A percentile compares a stretch with the other conserved stretches of the same genome.
Evolutionary conservation across 35 echinoderm and acorn worm species (phyloP).

Genomic region (Apostichopus californicus): DNA sequence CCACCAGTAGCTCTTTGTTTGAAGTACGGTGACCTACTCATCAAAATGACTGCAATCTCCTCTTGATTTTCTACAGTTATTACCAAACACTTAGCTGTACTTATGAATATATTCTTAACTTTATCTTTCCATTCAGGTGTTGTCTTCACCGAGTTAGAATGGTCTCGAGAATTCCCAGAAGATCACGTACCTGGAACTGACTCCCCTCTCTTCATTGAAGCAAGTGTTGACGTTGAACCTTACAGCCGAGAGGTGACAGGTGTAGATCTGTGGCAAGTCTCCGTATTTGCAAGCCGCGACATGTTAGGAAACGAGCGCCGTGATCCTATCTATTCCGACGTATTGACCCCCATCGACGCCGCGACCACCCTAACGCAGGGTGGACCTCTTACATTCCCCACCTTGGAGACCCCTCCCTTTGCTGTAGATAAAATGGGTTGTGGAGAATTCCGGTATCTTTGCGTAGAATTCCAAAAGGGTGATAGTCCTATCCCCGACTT

Average conservation of each 20-base stretch:
- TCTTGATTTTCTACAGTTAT: no score
- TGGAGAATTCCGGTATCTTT: constrained; percentile 47
- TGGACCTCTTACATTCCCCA: constrained; percentile 37
- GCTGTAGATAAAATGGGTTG: constrained; percentile 56
- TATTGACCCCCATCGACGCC: constrained; percentile 36
- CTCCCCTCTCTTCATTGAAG: constrained; percentile 26
- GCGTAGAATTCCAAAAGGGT: not conserved
- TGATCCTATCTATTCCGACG: constrained; percentile 30
- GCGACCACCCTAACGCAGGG: constrained; percentile 36
- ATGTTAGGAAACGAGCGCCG: constrained; percentile 11
- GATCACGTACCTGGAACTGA: constrained; percentile 25
- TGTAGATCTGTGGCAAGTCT: constrained; percentile 43
- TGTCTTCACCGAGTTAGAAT: constrained; percentile 54
- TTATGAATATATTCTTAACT: no score
- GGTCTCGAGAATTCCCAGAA: constrained; percentile 50
- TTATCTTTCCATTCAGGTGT: constrained; percentile 2
- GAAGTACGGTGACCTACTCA: no score
- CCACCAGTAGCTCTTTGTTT: no score
- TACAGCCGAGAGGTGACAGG: constrained; percentile 34
- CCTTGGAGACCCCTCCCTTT: constrained; percentile 45
- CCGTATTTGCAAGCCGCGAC: constrained; percentile 51
- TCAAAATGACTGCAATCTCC: no score
- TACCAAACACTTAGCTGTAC: no score
- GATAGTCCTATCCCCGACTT: constrained; percentile 51
- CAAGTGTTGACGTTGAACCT: constrained; percentile 37